Evolutionary conservation across 1,140 invertebrate genomes (phyloP).

Genomic region (Drosophila grimshawi): DNA sequence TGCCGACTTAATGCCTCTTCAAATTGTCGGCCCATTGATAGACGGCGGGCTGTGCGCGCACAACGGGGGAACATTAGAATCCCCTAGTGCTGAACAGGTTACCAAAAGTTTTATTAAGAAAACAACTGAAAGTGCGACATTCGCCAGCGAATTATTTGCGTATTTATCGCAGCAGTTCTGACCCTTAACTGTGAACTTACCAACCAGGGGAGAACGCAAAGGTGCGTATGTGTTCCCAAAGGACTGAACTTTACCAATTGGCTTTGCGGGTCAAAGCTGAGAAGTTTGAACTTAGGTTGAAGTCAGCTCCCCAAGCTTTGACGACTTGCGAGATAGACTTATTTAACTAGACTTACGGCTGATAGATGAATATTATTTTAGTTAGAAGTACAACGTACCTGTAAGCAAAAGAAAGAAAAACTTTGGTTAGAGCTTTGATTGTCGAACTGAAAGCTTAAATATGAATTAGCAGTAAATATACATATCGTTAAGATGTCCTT

Average conservation of each 20-base stretch:
- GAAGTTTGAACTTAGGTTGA: conserved; percentile 47
- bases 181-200: conserved; percentile 41
- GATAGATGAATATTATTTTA: conserved; percentile 27
- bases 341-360: conserved; percentile 34
- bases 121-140: conserved; percentile 47
- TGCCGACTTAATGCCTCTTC: conserved; percentile 61
- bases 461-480: background rate
- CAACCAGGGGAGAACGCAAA: conserved; percentile 4
- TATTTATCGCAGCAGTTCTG: conserved; percentile 66
- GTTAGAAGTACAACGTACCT: conserved; percentile 39
- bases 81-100: conserved; percentile 10
- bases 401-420: conserved; percentile 26
- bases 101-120: conserved; percentile 73
- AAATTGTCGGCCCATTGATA: conserved; percentile 48
- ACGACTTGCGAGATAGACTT: conserved; percentile 30
- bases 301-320: conserved; percentile 23
- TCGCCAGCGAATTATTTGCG: conserved; percentile 68
- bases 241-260: conserved; percentile 63
- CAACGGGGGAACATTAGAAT: background rate
- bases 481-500: background rate
- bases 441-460: background rate
- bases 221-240: conserved; percentile 27
- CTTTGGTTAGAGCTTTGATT: background rate
- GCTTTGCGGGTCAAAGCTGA: conserved; percentile 40
- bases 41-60: conserved; percentile 14